These are phyloP conservation scores for Anas platyrhynchos DNA, from an alignment of 2,113 vertebrate species.

Conservation along the genomic window DNA sequence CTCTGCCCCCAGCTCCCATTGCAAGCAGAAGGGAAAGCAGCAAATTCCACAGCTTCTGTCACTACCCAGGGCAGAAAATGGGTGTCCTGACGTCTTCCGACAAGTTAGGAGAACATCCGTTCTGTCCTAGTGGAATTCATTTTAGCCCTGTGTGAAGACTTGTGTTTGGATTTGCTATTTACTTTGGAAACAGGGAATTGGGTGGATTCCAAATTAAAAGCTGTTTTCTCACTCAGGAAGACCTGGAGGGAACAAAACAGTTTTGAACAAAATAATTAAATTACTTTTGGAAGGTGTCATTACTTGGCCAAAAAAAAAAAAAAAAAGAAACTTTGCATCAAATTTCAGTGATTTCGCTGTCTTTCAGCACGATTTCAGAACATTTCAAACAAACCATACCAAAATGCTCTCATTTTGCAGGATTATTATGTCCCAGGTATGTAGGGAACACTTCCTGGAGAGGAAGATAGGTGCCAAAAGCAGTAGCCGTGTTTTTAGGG, in stretches of 20 bases:
- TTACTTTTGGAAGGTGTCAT: neutral
- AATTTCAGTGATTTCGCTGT: neutral
- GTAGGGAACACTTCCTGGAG: fast-evolving
- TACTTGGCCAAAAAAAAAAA: neutral
- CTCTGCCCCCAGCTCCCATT: neutral
- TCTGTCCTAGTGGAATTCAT: neutral
- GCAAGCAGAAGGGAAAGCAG: neutral
- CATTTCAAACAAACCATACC: neutral
- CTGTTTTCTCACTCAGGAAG: neutral
- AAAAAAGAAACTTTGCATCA: neutral
- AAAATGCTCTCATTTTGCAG: neutral
- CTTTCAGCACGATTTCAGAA: neutral
- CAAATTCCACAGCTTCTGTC: neutral
- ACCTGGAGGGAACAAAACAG: neutral
- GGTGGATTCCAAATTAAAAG: neutral
- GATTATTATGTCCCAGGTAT: neutral
- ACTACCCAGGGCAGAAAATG: neutral
- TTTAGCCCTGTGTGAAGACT: neutral
- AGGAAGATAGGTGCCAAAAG: neutral
- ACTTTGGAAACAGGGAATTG: neutral
- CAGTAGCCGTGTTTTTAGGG: neutral
- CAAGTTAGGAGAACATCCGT: neutral
- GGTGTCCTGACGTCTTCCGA: neutral
- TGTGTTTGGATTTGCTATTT: neutral
- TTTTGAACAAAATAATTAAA: neutral